Base-by-base conservation (phyloP, 2,888 invertebrate genomes). In the Rotaria socialis region DNA sequence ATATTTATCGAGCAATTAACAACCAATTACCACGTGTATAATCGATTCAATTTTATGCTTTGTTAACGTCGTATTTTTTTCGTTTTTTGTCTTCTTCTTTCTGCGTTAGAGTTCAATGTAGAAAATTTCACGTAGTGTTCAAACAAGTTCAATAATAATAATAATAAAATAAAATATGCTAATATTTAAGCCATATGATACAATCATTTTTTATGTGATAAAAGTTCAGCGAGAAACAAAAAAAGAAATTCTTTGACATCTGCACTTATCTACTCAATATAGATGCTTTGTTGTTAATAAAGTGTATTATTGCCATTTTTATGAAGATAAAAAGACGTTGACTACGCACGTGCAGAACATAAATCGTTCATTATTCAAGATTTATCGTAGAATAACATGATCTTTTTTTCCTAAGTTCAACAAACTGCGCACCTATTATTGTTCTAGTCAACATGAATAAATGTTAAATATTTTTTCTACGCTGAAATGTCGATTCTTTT, bases 1-100 rank as follows among this genome's bases (percentile, higher is more conserved):
- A 80, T 80, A n/a, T 80, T 19, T 80, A 80, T 80, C 43, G 47
- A 47, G 80, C 80, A 47, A 8, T 80, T 24, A 80, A 80, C 14
- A 80, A 80, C n/a, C 43, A 80, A 47, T 47, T 80, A 47, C 80
- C 80, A 80, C 80, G 80, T 47, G 80, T 80, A 47, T 80, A 47
- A 80, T 67, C 67, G 19, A 35, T 35, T 1, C 35, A 67, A 35
- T 67, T 41, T 35, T 67, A 67, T 60, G 27, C 58, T 60, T 60
- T 60, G 1, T 60, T 27, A 58, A n/a, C n/a, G 58, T 58, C 58
- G n/a, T 24, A 35, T 35, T 35, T 35, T 56, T 56, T 24, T 56
- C 5, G 24, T 1, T 60, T 60, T 11, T 24, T n/a, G n/a, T 60
- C 7, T 60, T n/a, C 27, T 60, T 60, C 8, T 11, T 27, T 60